These are phyloP conservation scores for Stictocephala bisonia DNA, from an alignment of 2,888 invertebrate species.

Conservation along the genomic window DNA sequence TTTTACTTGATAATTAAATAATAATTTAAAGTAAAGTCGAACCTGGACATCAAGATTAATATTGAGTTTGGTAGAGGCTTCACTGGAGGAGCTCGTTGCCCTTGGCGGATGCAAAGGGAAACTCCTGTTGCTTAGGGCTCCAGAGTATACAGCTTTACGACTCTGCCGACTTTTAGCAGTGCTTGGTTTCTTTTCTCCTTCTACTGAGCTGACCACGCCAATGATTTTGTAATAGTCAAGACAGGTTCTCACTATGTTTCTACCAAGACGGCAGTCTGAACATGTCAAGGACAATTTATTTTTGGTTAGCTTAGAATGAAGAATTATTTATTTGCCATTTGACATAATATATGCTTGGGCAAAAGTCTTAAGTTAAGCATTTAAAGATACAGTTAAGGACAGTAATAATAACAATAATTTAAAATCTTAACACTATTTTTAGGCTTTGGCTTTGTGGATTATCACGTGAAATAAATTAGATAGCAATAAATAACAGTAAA, in stretches of 20 bases:
- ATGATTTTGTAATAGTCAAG: conserved; percentile 84
- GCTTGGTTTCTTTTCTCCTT: conserved; percentile 40
- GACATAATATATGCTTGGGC: too few relatives aligned
- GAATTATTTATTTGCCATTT: too few relatives aligned
- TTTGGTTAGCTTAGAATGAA: too few relatives aligned
- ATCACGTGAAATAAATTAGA: too few relatives aligned
- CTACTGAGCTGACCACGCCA: conserved; percentile 66
- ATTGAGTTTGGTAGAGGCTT: conserved; percentile 42
- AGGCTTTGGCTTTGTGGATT: too few relatives aligned
- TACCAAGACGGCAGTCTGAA: conserved; percentile 58
- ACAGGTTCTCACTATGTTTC: conserved; percentile 80
- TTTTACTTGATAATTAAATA: too few relatives aligned
- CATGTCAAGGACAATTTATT: background rate
- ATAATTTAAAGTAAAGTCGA: too few relatives aligned
- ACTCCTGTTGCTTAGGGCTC: conserved; percentile 40
- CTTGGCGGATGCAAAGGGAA: conserved; percentile 19
- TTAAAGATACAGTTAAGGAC: too few relatives aligned
- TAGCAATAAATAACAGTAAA: too few relatives aligned
- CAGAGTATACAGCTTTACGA: conserved; percentile 15
- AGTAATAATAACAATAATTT: too few relatives aligned
- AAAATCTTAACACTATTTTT: too few relatives aligned
- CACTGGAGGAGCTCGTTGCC: conserved; percentile 45
- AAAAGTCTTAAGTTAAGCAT: too few relatives aligned
- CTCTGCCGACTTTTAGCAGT: conserved; percentile 32
- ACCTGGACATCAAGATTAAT: conserved; percentile 40